Evolutionary conservation across 1,140 invertebrate species (phyloP).

Genomic region (Pogonomyrmex californicus): DNA sequence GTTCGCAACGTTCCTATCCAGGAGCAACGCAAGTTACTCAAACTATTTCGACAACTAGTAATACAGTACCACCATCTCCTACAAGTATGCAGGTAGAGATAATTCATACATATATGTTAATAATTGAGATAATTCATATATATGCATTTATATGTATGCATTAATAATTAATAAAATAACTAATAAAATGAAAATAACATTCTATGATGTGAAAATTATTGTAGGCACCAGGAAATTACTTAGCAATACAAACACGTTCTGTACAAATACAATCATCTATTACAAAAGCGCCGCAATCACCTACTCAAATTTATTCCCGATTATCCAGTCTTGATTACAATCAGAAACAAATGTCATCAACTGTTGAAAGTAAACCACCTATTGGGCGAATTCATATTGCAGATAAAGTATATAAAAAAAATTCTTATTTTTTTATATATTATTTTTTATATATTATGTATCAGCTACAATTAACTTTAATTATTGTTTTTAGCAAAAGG

Average conservation of each 20-base stretch:
- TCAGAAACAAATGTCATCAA: conserved; percentile 77
- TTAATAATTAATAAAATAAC: not conserved
- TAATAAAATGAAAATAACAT: not conserved
- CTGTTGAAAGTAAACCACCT: conserved; percentile 83
- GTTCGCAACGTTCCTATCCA: conserved; percentile 83
- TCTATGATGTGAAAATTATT: conserved; percentile 43
- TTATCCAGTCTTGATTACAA: conserved; percentile 81
- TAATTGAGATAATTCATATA: no score
- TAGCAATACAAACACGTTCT: conserved; percentile 79
- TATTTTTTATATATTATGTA: not conserved
- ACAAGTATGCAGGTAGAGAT: conserved; percentile 79
- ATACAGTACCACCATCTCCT: conserved; percentile 83
- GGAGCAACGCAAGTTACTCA: conserved; percentile 79
- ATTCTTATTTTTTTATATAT: conserved; percentile 28
- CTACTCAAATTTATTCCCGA: conserved; percentile 86
- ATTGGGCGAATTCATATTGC: conserved; percentile 82
- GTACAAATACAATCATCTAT: conserved; percentile 78
- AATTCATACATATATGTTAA: not conserved
- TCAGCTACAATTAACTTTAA: not conserved
- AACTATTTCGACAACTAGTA: conserved; percentile 75
- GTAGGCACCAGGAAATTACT: conserved; percentile 81
- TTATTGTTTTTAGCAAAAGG: conserved; percentile 76
- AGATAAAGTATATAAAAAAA: conserved; percentile 79
- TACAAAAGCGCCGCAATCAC: conserved; percentile 87
- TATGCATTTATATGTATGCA: no score